phyloP scores from a whole-genome alignment of 1,140 invertebrate species.

The Musca domestica region DNA sequence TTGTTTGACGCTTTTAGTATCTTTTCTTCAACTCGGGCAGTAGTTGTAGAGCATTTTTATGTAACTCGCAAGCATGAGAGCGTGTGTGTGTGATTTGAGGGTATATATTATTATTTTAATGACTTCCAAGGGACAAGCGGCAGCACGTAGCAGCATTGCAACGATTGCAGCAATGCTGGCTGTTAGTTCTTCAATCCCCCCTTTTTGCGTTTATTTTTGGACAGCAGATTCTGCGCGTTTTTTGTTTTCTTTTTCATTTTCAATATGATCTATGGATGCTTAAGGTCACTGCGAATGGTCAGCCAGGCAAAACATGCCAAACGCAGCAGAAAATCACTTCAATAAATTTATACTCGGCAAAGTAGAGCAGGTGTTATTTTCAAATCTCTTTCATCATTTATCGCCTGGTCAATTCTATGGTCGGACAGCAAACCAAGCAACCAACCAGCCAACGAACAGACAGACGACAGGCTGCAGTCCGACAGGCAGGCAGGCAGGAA shows the following conservation, averaged over 20 bases:
- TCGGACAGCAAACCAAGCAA: too few relatives aligned
- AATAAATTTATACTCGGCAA: neutral
- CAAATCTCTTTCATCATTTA: slow-evolving; percentile 11
- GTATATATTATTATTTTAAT: slow-evolving; percentile 16
- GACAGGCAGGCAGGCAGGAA: too few relatives aligned
- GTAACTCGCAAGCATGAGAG: neutral
- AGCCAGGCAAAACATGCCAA: slow-evolving; percentile 1
- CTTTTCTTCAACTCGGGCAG: neutral
- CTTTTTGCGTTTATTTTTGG: neutral
- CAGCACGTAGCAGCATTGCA: too few relatives aligned
- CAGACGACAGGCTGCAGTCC: too few relatives aligned
- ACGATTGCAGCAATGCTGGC: too few relatives aligned
- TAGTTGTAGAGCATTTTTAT: neutral
- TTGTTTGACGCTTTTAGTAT: slow-evolving; percentile 16
- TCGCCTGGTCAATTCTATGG: too few relatives aligned
- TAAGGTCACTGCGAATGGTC: slow-evolving; percentile 14
- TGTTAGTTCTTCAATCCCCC: too few relatives aligned
- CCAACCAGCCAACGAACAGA: too few relatives aligned
- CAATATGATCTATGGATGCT: slow-evolving; percentile 17
- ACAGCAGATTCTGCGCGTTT: neutral
- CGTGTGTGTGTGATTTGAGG: neutral
- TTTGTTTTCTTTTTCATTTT: neutral
- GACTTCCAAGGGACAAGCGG: neutral
- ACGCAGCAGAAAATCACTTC: slow-evolving; percentile 3
- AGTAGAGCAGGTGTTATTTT: slow-evolving; percentile 18